Base-by-base conservation (phyloP, 2,888 invertebrate species). In the Apamea epomidion region DNA sequence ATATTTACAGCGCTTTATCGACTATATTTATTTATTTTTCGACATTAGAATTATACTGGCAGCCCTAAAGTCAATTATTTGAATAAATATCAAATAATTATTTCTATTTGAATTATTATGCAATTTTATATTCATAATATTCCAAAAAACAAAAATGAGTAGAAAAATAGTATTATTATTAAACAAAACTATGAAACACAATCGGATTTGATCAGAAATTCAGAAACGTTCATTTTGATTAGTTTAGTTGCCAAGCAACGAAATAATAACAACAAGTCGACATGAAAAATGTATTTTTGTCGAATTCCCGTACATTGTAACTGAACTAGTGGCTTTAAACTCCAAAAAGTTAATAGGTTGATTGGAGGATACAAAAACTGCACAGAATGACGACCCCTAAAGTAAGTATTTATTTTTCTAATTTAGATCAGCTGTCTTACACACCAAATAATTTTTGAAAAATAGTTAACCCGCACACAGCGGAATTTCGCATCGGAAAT, bases 341-440 rank as follows among this genome's bases (percentile, higher is more conserved):
- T 84, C 32, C 12, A 29, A n/a, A 6, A 58, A 54, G 25, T 42
- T 70, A 25, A 48, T 65, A 2, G n/a, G 3, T 54, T 69, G 29
- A 37, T 51, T 37, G 10, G 64, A 42, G 4, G 12, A 67, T 37
- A 70, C 3, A 67, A 42, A 70, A 81, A 42, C 14, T 60, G 16
- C 0, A 29, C n/a, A 74, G 10, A 80, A 95, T 95, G 95, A 91
- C 94, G 62, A 86, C 93, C 6, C 95, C 94, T 21, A 95, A 95
- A 89, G 95, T 94, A 91, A 93, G 92, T 88, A 37, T 1, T 7
- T 87, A 58, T 12, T 16, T 29, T 62, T 62, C 6, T 37, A 54
- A 18, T 37, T 48, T 37, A 18, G 51, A 54, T 29, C 3, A 29
- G n/a, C 8, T 37, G 18, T 70, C 12, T 10, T 21, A 16, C 1